Percentiles rank a stretch among this genome's conserved stretches.
Evolutionary conservation across 2,888 invertebrate genomes (phyloP).

Genomic region (Malthinus seriepunctatus): DNA sequence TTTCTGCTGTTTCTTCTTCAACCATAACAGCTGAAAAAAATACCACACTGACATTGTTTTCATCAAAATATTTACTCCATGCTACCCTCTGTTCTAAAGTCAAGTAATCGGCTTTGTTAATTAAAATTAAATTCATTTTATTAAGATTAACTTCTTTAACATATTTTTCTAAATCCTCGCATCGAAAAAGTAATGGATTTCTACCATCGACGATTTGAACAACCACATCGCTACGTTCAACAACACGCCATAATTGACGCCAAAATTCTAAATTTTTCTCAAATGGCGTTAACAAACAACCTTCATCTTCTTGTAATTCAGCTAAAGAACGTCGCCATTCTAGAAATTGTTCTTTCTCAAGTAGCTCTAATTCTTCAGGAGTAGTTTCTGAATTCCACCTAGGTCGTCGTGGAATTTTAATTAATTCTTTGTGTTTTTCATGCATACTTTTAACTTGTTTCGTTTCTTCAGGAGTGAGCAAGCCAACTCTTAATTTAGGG

Average conservation of each 20-base stretch:
- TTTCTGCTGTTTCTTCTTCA: slow-evolving; percentile 14
- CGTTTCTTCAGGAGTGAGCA: slow-evolving; percentile 65
- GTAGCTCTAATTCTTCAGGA: slow-evolving; percentile 76
- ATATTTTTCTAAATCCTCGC: slow-evolving; percentile 88
- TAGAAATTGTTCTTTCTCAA: slow-evolving; percentile 83
- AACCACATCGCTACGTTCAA: slow-evolving; percentile 94
- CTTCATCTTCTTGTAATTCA: slow-evolving; percentile 75
- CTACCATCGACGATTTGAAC: slow-evolving; percentile 96
- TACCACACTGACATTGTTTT: slow-evolving; percentile 69
- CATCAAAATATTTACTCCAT: slow-evolving; percentile 87
- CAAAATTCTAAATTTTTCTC: slow-evolving; percentile 98
- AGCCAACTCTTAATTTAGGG: slow-evolving; percentile 61
- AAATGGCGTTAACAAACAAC: slow-evolving; percentile 89
- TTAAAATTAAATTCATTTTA: slow-evolving; percentile 80
- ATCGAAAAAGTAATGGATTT: slow-evolving; percentile 86
- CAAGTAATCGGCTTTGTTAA: slow-evolving; percentile 96
- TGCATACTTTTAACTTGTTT: slow-evolving; percentile 59
- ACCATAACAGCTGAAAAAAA: slow-evolving; percentile 82
- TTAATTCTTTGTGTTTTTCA: slow-evolving; percentile 61
- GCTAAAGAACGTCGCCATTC: slow-evolving; percentile 89
- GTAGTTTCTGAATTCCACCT: slow-evolving; percentile 76
- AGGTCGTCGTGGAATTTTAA: slow-evolving; percentile 88
- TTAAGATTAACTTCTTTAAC: slow-evolving; percentile 73
- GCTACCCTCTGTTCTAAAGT: slow-evolving; percentile 75
- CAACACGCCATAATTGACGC: slow-evolving; percentile 97